Base-by-base conservation (phyloP, 2,113 vertebrate genomes). In the Eudyptes chrysolophus region DNA sequence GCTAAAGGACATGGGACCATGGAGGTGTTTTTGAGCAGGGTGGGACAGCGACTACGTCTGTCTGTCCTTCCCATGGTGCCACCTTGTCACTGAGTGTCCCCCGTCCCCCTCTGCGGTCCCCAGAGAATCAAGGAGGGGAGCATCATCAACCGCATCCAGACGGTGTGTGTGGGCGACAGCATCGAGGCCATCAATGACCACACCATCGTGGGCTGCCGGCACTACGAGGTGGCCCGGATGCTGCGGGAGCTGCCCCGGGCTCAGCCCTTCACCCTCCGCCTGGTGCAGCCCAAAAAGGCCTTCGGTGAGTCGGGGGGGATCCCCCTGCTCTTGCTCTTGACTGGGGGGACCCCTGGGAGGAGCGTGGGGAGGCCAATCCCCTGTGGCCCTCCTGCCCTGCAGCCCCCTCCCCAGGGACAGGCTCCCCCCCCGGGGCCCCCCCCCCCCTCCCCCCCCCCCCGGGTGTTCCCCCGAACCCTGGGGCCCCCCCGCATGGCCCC, bases 111-210 rank as follows among this genome's bases (percentile, higher is more conserved):
- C 34, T 1, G 0, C 1, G 60, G 9, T 36, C 29, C 90, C 5
- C 97, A 99, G 99, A 99, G 99, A 84, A 99, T 99, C 98, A 99
- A 99, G 89, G 99, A 99, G 71, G 98, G 98, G 79, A 99, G 99
- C 97, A 99, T 99, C 89, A 99, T 99, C 80, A 99, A 99, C 93
- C 98, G 95, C 6, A 97, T 99, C 69, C 98, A 99, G 94, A 97
- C 97, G 0, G 99, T 99, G 29, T 98, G 99, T 5, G 99, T 99
- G 40, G 99, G 99, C 0, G 99, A 99, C 98, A 99, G 99, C 98
- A 99, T 99, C 2, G 99, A 99, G 95, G 99, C 99, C 96, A 99
- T 99, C 97, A 99, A 99, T 0, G 99, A 99, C 96, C 99, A 99
- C 96, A 99, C 99, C 86, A 99, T 99, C 16, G 99, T 99, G 8